phyloP scores from a whole-genome alignment of 2,888 invertebrate species.

The Taphrorychus bicolor region DNA sequence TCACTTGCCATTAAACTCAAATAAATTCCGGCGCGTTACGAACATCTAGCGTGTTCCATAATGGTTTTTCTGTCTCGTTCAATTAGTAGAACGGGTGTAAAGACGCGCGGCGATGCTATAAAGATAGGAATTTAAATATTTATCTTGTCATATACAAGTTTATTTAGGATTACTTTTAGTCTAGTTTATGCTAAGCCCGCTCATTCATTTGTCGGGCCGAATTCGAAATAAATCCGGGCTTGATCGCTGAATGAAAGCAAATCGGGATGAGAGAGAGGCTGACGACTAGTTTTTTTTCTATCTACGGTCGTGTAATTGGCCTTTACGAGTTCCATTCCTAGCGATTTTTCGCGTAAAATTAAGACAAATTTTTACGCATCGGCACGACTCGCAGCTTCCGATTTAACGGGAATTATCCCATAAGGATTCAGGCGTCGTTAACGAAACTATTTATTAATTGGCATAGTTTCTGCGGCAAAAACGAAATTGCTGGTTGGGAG shows the following conservation, averaged over 20 bases:
- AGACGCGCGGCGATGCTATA: conserved; percentile 15
- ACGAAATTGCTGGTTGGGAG: conserved; percentile 22
- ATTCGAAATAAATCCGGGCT: neutral
- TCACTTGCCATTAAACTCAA: conserved; percentile 9
- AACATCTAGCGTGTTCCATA: conserved; percentile 17
- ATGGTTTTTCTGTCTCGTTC: conserved; percentile 19
- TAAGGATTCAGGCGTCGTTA: conserved; percentile 33
- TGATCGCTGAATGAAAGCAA: neutral
- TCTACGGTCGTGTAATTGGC: neutral
- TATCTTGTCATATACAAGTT: conserved; percentile 20
- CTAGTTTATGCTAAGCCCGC: neutral
- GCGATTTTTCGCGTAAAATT: conserved; percentile 26
- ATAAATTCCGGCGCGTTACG: conserved; percentile 20
- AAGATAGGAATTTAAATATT: conserved; percentile 32
- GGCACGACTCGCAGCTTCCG: conserved; percentile 27
- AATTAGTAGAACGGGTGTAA: conserved; percentile 19
- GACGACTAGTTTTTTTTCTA: no score
- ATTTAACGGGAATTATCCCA: conserved; percentile 27
- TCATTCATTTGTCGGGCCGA: neutral
- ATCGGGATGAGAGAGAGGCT: no score
- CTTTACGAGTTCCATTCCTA: neutral
- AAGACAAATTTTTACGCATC: conserved; percentile 36
- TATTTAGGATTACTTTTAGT: neutral
- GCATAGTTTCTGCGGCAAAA: conserved; percentile 26
- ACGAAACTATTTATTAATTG: conserved; percentile 33